Evolutionary conservation across 2,113 vertebrate genomes (phyloP).

Genomic region (Nestor notabilis): DNA sequence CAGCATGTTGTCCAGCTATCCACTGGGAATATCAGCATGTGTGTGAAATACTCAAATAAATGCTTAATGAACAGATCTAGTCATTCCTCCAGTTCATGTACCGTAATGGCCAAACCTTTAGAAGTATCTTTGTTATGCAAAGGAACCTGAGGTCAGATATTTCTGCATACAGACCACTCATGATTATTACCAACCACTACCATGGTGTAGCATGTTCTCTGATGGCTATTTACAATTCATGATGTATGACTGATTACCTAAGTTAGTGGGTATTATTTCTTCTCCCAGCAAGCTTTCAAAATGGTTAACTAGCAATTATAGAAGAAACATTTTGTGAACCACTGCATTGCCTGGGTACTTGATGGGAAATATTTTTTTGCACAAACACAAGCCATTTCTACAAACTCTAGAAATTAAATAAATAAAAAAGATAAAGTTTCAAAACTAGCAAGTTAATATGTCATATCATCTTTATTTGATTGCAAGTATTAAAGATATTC

Average conservation of each 20-base stretch:
- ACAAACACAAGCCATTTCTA: background rate
- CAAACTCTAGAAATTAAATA: background rate
- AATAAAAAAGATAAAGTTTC: background rate
- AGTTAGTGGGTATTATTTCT: background rate
- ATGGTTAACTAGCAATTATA: background rate
- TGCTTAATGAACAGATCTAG: background rate
- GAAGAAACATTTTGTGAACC: background rate
- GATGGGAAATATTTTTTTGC: background rate
- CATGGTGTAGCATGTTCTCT: background rate
- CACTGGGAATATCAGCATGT: accelerated
- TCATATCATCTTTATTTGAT: background rate
- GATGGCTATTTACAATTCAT: background rate
- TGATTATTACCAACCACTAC: background rate
- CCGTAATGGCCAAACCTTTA: background rate
- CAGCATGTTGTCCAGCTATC: background rate
- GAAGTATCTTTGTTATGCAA: background rate
- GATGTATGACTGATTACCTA: background rate
- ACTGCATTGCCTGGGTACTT: background rate
- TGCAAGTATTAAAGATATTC: background rate
- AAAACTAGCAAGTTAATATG: background rate
- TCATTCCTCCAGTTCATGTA: background rate
- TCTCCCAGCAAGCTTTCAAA: background rate
- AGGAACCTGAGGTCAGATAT: background rate
- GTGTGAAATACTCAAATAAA: background rate
- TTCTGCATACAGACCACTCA: background rate